Evolutionary conservation across 2,113 vertebrate species (phyloP).

Genomic region (Dascyllus trimaculatus): DNA sequence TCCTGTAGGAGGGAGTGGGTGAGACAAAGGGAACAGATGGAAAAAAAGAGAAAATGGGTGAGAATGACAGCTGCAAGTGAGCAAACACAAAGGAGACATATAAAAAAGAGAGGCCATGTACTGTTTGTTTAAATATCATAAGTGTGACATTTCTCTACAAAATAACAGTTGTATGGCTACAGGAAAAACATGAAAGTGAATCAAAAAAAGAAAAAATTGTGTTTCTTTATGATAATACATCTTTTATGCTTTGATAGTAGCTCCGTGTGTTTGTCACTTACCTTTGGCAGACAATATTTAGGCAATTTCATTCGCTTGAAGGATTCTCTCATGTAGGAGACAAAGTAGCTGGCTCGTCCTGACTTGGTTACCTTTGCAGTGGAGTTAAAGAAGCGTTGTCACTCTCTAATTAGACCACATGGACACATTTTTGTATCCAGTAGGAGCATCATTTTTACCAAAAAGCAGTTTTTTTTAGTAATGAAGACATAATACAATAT

Average conservation of each 20-base stretch:
- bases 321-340: conserved; percentile 94
- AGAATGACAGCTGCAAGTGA: conserved; percentile 17
- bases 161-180: not conserved
- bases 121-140: not conserved
- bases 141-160: conserved; percentile 22
- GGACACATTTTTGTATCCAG: not conserved
- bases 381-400: conserved; percentile 42
- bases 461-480: too few relatives aligned
- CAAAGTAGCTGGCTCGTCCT: conserved; percentile 96
- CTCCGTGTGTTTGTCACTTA: conserved; percentile 67
- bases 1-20: conserved; percentile 83
- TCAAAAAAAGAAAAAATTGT: not conserved
- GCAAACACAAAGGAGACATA: conserved; percentile 10
- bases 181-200: not conserved
- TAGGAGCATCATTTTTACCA: too few relatives aligned
- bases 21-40: not conserved
- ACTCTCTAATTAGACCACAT: conserved; percentile 27
- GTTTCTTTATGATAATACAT: too few relatives aligned
- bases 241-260: too few relatives aligned
- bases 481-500: not conserved
- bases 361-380: conserved; percentile 90
- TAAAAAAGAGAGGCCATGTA: conserved; percentile 6
- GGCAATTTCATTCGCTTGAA: conserved; percentile 96
- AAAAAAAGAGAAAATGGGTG: conserved; percentile 3
- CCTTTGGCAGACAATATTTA: conserved; percentile 98